Evolutionary conservation across 1,140 invertebrate genomes (phyloP).

Genomic region (Eubasilissa regina): DNA sequence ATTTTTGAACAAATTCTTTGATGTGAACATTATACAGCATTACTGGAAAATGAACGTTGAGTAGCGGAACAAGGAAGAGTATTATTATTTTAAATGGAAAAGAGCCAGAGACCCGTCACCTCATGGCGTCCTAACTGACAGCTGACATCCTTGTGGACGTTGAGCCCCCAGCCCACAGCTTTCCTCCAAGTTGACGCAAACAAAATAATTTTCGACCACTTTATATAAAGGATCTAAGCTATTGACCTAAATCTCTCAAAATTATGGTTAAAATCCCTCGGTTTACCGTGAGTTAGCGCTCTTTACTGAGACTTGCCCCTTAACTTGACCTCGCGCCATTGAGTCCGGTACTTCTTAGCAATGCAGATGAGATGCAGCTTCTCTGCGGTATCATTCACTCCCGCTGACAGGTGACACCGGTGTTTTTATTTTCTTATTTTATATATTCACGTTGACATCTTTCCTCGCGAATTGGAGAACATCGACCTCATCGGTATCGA

Average conservation of each 20-base stretch:
- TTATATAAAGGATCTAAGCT: background rate
- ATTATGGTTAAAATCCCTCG: background rate
- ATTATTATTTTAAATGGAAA: background rate
- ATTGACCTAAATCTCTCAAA: background rate
- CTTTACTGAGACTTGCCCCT: background rate
- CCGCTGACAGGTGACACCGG: conserved; percentile 7
- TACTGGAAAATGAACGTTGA: too few species aligned
- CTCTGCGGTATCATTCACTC: conserved; percentile 15
- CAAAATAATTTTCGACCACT: background rate
- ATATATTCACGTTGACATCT: conserved; percentile 6
- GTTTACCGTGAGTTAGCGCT: background rate
- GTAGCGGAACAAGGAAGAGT: background rate
- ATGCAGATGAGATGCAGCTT: conserved; percentile 15
- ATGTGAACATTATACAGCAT: too few species aligned
- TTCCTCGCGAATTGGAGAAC: conserved; percentile 4
- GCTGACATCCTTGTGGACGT: background rate
- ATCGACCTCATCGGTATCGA: background rate
- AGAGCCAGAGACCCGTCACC: background rate
- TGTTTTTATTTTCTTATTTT: conserved; percentile 7
- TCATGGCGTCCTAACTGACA: conserved; percentile 6
- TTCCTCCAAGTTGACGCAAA: background rate
- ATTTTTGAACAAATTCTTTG: too few species aligned
- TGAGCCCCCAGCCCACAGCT: background rate
- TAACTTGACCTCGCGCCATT: background rate
- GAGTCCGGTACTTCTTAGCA: conserved; percentile 1